Evolutionary conservation across 2,113 vertebrate species (phyloP).

Genomic region (Clarias batrachus): DNA sequence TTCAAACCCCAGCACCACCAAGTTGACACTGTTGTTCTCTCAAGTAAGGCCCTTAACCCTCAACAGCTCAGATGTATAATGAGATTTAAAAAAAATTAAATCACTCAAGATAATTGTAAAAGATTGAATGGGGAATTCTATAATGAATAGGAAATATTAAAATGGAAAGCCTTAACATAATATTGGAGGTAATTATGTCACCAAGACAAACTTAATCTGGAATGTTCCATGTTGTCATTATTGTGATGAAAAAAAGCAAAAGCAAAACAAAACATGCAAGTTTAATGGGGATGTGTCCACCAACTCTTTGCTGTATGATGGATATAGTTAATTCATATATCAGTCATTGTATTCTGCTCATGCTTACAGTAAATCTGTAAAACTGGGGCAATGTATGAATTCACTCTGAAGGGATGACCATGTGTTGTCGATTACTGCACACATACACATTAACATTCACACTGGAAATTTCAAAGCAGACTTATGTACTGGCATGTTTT

Average conservation of each 20-base stretch:
- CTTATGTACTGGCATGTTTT: background rate
- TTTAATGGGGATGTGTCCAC: background rate
- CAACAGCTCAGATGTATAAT: too few relatives aligned
- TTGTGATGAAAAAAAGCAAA: too few relatives aligned
- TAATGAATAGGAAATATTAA: too few relatives aligned
- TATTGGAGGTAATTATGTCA: background rate
- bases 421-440: background rate
- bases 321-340: background rate
- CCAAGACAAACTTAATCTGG: background rate
- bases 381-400: background rate
- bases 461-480: background rate
- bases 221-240: background rate
- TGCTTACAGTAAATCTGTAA: background rate
- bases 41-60: too few relatives aligned
- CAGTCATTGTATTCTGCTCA: background rate
- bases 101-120: too few relatives aligned
- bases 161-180: background rate
- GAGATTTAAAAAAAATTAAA: too few relatives aligned
- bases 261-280: too few relatives aligned
- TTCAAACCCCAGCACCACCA: too few relatives aligned
- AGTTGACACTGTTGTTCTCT: too few relatives aligned
- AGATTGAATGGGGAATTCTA: too few relatives aligned
- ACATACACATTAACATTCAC: background rate
- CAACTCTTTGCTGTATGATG: background rate
- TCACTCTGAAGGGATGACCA: background rate